Base-by-base conservation (phyloP, 2,797 vertebrate genomes). In the Anolis apletophallus region DNA sequence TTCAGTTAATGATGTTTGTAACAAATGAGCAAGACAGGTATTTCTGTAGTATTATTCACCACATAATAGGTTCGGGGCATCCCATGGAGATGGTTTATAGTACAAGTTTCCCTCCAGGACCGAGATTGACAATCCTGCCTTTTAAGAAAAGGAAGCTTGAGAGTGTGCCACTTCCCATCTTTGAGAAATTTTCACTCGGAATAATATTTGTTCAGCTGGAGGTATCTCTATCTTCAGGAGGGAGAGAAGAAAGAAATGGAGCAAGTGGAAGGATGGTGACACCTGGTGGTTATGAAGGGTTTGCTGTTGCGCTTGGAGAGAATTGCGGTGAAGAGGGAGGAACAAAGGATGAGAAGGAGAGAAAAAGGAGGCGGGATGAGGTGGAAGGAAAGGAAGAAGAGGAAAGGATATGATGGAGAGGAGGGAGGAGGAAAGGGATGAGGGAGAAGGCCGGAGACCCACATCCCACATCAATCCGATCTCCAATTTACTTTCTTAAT, bases 241-340 rank as follows among this genome's bases (percentile, higher is more conserved):
- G 12, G 16, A 75, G 57, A 86, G 16, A 16, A 54, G 59, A 55
- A 40, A 54, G n/a, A 74, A 50, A 12, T 0, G 0, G 16, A 0
- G 80, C 83, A 71, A 79, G 32, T 88, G 91, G 93, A 92, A 85
- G 87, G 55, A 36, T 88, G 91, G 84, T 94, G 94, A 95, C 94
- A 93, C 91, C 94, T 95, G 92, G 91, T 87, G 94, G 93, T 86
- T 59, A 86, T 75, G 87, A 80, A 81, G 72, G 72, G 79, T 73
- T 68, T 0, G 1, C 83, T 10, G 29, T 1, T 17, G 0, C 1
- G 26, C 81, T 19, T 10, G 16, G 19, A 55, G 54, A 17, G 64
- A 84, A 83, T 83, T 14, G 23, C 3, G 14, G 26, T 0, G 16
- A 23, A 13, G 52, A 40, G 26, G 68, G 59, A 61, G 21, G 21